phyloP scores from a whole-genome alignment of 2,113 vertebrate genomes.

The Sitta europaea region DNA sequence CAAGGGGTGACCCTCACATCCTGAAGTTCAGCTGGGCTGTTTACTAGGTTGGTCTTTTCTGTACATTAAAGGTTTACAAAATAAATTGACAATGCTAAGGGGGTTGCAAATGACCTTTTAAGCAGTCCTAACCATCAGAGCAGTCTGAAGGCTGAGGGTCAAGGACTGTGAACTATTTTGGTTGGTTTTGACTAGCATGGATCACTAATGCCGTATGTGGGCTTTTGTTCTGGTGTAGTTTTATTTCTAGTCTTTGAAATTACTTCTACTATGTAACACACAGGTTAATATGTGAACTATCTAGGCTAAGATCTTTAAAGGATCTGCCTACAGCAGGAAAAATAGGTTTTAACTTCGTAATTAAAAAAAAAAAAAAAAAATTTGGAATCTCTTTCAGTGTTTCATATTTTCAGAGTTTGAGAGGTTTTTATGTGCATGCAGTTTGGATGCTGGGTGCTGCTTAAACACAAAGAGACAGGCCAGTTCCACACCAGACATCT shows the following conservation, averaged over 20 bases:
- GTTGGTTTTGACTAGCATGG: not conserved
- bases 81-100: not conserved
- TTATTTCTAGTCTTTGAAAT: not conserved
- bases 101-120: not conserved
- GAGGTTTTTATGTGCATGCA: fast-evolving
- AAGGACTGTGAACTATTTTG: not conserved
- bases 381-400: not conserved
- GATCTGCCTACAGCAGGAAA: not conserved
- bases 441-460: not conserved
- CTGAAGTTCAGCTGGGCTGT: not conserved
- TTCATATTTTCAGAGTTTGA: not conserved
- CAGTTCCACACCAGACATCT: not conserved
- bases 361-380: fast-evolving
- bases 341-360: not conserved
- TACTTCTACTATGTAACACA: not conserved
- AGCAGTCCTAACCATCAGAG: not conserved
- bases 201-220: not conserved
- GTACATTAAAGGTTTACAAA: not conserved
- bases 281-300: not conserved
- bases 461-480: not conserved
- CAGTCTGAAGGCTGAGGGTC: not conserved
- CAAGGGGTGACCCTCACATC: not conserved
- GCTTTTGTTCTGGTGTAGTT: not conserved
- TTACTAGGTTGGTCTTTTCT: not conserved
- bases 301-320: not conserved